Evolutionary conservation across 2,797 vertebrate species (phyloP).

Genomic region (Pitangus sulphuratus): DNA sequence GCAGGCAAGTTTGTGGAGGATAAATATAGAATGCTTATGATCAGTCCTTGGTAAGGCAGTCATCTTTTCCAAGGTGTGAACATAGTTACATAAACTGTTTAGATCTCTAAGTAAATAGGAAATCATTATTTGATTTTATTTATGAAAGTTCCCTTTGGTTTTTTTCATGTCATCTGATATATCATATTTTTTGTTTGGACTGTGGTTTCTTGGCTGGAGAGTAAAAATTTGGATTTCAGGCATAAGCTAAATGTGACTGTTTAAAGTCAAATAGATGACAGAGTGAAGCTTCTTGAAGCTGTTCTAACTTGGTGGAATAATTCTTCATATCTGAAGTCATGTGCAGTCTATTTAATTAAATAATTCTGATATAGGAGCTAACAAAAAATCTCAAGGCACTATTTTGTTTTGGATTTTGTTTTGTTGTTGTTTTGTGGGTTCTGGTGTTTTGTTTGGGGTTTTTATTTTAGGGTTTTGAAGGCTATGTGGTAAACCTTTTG

Average conservation of each 20-base stretch:
- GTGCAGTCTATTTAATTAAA: neutral
- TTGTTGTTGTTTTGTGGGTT: fast-evolving
- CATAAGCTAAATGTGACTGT: neutral
- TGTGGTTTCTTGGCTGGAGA: neutral
- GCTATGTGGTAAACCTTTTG: neutral
- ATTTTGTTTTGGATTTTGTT: neutral
- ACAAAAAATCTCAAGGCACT: neutral
- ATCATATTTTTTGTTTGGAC: neutral
- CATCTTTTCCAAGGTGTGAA: slow-evolving; percentile 48
- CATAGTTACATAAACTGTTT: slow-evolving; percentile 16
- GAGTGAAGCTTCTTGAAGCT: neutral
- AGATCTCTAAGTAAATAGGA: neutral
- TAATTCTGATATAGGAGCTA: neutral
- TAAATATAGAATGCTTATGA: slow-evolving; percentile 7
- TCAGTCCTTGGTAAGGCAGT: neutral
- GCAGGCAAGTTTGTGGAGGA: neutral
- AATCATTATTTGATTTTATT: neutral
- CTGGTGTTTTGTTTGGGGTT: neutral
- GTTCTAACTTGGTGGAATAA: neutral
- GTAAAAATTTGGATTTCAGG: neutral
- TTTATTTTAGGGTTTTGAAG: neutral
- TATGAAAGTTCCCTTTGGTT: neutral
- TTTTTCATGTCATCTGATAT: neutral
- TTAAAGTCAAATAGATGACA: neutral
- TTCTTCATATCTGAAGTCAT: neutral